A percentile compares a stretch with the other conserved stretches of the same genome.
These are phyloP conservation scores for Etia nguti DNA, from an alignment of 2,113 vertebrate genomes.

Conservation along the genomic window DNA sequence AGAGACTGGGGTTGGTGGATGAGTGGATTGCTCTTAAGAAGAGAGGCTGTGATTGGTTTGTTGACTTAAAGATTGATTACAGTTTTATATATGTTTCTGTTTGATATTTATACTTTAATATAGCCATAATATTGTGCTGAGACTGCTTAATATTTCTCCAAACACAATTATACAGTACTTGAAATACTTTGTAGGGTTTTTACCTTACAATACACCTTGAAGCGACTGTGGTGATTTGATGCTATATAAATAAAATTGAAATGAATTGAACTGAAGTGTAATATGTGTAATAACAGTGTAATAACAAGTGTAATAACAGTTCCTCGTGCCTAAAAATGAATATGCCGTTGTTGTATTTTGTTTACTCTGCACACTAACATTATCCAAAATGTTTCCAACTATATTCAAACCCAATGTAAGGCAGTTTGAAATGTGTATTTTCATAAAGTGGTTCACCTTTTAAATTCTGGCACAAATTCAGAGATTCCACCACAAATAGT, in stretches of 20 bases:
- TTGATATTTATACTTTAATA: not conserved
- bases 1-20: not conserved
- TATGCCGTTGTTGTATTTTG: not conserved
- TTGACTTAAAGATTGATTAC: not conserved
- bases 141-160: not conserved
- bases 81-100: not conserved
- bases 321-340: not conserved
- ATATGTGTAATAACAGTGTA: not conserved
- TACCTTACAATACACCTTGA: accelerated
- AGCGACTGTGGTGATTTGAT: accelerated
- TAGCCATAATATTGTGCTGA: not conserved
- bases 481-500: not conserved
- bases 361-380: not conserved
- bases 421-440: not conserved
- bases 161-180: not conserved
- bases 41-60: not conserved
- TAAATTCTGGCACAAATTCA: not conserved
- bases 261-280: not conserved
- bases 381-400: not conserved
- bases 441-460: not conserved
- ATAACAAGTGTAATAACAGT: not conserved
- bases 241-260: not conserved
- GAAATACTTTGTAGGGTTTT: not conserved
- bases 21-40: not conserved
- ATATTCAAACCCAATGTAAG: accelerated